Conservation (phyloP, 1,140 invertebrate genomes). For the Papilio xuthus region DNA sequence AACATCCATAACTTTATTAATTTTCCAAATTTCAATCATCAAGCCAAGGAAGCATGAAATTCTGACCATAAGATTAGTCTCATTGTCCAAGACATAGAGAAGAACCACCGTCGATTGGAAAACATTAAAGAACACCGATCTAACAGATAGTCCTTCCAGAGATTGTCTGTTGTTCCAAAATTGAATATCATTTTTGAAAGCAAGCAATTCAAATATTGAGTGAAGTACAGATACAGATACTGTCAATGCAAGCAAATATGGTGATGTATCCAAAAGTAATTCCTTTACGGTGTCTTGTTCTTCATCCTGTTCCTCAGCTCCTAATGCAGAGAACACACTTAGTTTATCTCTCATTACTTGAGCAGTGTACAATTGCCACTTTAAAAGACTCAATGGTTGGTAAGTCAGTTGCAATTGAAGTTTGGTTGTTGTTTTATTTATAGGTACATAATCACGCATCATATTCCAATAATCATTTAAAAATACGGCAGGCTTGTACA, state of each 20-base stretch:
- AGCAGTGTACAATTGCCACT: constrained; percentile 98
- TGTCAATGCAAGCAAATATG: constrained; percentile 96
- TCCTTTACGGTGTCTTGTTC: constrained; percentile 99
- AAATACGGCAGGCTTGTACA: constrained; percentile 97
- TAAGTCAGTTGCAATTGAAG: constrained; percentile 91
- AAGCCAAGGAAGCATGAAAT: constrained; percentile 96
- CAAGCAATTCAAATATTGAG: constrained; percentile 98
- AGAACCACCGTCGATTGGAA: constrained; percentile 98
- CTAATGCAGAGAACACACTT: constrained; percentile 84
- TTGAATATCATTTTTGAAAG: constrained; percentile 99
- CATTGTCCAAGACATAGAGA: constrained; percentile 98
- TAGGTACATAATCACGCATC: constrained; percentile 96
- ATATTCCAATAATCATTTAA: constrained; percentile 99
- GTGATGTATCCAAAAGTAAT: constrained; percentile 97
- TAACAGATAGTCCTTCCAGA: constrained; percentile 97
- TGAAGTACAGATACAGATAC: constrained; percentile 97
- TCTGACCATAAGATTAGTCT: constrained; percentile 97
- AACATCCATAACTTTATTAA: constrained; percentile 97
- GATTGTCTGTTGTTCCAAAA: constrained; percentile 99
- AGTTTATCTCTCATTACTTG: constrained; percentile 94
- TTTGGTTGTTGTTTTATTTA: constrained; percentile 92
- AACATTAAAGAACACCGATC: constrained; percentile 99
- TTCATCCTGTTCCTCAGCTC: constrained; percentile 89
- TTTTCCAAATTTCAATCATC: constrained; percentile 99
- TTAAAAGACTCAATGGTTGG: constrained; percentile 96